These are phyloP conservation scores for Aspidiotus destructor DNA, from an alignment of 2,888 invertebrate species.

Conservation along the genomic window DNA sequence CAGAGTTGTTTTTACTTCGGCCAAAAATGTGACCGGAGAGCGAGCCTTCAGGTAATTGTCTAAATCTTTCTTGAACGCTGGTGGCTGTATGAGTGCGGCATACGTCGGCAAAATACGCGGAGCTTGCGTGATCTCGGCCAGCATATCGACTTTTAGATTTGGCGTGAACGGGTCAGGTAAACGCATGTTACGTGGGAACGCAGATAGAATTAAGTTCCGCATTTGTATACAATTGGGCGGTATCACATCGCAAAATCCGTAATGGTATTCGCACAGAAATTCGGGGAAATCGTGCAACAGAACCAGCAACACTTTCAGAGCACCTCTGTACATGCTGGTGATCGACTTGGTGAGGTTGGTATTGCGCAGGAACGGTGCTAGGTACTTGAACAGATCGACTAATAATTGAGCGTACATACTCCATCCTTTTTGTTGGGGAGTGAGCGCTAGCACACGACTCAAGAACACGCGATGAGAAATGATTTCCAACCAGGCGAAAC, in stretches of 20 bases:
- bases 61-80: slow-evolving; percentile 85
- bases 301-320: slow-evolving; percentile 84
- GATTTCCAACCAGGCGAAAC: slow-evolving; percentile 96
- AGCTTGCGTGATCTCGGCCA: slow-evolving; percentile 76
- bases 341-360: slow-evolving; percentile 92
- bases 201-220: slow-evolving; percentile 94
- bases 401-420: slow-evolving; percentile 93
- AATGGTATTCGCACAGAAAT: slow-evolving; percentile 97
- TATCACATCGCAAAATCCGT: slow-evolving; percentile 97
- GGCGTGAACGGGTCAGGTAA: slow-evolving; percentile 98
- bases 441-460: slow-evolving; percentile 80
- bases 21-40: slow-evolving; percentile 88
- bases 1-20: slow-evolving; percentile 80
- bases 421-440: slow-evolving; percentile 93
- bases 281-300: slow-evolving; percentile 98
- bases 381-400: slow-evolving; percentile 90
- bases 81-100: slow-evolving; percentile 72
- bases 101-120: slow-evolving; percentile 86
- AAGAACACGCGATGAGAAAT: slow-evolving; percentile 95
- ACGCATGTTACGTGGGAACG: slow-evolving; percentile 96
- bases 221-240: slow-evolving; percentile 99
- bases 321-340: slow-evolving; percentile 89
- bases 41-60: slow-evolving; percentile 93
- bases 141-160: slow-evolving; percentile 85
- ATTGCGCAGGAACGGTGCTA: slow-evolving; percentile 93